A percentile compares a stretch with the other conserved stretches of the same genome.
These are phyloP conservation scores for Istiophorus platypterus DNA, from an alignment of 2,113 vertebrate species.

Conservation along the genomic window DNA sequence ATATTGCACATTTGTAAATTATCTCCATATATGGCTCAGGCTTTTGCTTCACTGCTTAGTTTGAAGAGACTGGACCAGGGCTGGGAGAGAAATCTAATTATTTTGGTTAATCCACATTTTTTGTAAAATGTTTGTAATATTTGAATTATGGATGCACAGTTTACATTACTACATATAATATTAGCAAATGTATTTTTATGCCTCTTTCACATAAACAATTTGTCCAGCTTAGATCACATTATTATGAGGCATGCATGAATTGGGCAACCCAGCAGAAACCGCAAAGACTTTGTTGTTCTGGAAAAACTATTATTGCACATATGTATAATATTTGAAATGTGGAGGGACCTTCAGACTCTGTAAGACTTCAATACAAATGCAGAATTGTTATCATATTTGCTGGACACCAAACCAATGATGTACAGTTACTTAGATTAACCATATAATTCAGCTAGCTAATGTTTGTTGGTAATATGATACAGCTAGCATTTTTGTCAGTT, in stretches of 20 bases:
- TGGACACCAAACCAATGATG: neutral
- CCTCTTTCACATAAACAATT: neutral
- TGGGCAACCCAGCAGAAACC: neutral
- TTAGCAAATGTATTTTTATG: neutral
- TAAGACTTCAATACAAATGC: neutral
- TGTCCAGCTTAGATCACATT: neutral
- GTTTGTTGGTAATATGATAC: neutral
- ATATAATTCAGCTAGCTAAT: neutral
- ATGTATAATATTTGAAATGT: neutral
- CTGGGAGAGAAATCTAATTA: slow-evolving; percentile 18
- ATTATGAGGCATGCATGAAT: neutral
- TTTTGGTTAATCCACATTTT: neutral
- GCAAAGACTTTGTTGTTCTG: neutral
- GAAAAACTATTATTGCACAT: slow-evolving; percentile 4
- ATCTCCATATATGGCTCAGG: slow-evolving; percentile 10
- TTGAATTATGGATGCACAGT: neutral
- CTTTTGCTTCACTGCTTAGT: slow-evolving; percentile 20
- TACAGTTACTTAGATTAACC: neutral
- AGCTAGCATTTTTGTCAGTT: neutral
- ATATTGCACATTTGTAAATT: slow-evolving; percentile 25
- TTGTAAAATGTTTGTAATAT: slow-evolving; percentile 1
- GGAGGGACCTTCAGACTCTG: neutral
- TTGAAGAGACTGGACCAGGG: neutral
- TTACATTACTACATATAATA: neutral
- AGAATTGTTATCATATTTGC: neutral